Evolutionary conservation across 1,140 invertebrate species (phyloP).

Genomic region (Amyelois transitella): DNA sequence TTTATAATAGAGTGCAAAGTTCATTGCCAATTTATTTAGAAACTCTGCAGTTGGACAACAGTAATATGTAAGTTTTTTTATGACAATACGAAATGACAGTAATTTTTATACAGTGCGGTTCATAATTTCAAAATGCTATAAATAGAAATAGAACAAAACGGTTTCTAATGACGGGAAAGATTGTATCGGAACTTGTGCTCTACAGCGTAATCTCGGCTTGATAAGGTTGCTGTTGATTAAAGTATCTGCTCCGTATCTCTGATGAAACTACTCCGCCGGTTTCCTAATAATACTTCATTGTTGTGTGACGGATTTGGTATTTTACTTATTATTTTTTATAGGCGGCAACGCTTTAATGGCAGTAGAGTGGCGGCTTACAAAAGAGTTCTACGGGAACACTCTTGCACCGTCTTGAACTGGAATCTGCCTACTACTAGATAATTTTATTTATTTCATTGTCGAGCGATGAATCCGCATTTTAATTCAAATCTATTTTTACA

Average conservation of each 20-base stretch:
- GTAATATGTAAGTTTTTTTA: neutral
- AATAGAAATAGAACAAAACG: neutral
- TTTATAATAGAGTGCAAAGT: neutral
- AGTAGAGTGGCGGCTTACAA: conserved; percentile 14
- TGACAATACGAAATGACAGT: too few species aligned
- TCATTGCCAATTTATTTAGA: neutral
- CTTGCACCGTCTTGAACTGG: neutral
- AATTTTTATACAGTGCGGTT: too few species aligned
- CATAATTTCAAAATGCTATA: neutral
- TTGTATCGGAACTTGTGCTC: conserved; percentile 16
- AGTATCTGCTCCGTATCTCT: conserved; percentile 22
- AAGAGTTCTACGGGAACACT: conserved; percentile 32
- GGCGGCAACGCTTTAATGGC: neutral
- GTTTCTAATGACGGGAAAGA: conserved; percentile 11
- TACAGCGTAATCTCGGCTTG: neutral
- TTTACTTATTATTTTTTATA: conserved; percentile 27
- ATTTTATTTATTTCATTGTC: conserved; percentile 18
- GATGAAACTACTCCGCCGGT: conserved; percentile 18
- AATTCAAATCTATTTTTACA: conserved; percentile 18
- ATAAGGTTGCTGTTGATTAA: conserved; percentile 21
- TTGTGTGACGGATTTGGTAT: conserved; percentile 41
- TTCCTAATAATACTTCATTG: conserved; percentile 33
- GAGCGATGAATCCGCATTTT: conserved; percentile 8
- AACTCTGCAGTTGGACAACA: neutral
- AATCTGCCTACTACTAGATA: too few species aligned